A percentile compares a stretch with the other conserved stretches of the same genome.
phyloP scores from a whole-genome alignment of 2,113 vertebrate species.

The Hippolais icterina region DNA sequence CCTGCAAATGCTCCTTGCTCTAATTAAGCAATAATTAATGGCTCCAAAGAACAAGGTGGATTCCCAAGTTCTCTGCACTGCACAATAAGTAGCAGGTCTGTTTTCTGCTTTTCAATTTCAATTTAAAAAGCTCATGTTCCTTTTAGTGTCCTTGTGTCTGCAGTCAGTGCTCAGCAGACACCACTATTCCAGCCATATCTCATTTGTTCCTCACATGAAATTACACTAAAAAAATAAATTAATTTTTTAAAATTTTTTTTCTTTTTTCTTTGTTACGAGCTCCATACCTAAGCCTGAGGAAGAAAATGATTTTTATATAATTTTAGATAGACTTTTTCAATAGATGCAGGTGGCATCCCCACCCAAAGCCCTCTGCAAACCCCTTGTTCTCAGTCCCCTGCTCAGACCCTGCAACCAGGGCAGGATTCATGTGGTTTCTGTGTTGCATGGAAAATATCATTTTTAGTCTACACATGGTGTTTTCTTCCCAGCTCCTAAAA shows the following conservation, averaged over 20 bases:
- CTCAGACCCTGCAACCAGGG: not conserved
- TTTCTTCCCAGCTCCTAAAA: not conserved
- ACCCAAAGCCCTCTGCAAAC: not conserved
- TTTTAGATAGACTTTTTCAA: not conserved
- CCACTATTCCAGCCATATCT: not conserved
- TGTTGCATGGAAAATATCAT: not conserved
- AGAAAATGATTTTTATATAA: not conserved
- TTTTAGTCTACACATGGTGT: not conserved
- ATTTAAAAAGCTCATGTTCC: not conserved
- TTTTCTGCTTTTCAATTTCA: not conserved
- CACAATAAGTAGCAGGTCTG: not conserved
- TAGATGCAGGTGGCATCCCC: not conserved
- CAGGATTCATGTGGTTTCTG: not conserved
- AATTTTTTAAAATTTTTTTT: not conserved
- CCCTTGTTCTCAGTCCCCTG: not conserved
- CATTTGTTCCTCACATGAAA: not conserved
- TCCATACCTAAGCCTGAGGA: not conserved
- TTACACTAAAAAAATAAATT: not conserved
- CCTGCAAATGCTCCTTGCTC: constrained; percentile 35
- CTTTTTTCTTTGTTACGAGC: not conserved
- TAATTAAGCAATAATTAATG: constrained; percentile 59
- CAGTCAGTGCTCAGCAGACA: not conserved
- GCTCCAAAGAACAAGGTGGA: not conserved
- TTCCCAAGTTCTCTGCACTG: not conserved
- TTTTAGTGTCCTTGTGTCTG: not conserved